These are phyloP conservation scores for Zelostemma sp. DNA, from an alignment of 1,140 invertebrate genomes.

Conservation along the genomic window DNA sequence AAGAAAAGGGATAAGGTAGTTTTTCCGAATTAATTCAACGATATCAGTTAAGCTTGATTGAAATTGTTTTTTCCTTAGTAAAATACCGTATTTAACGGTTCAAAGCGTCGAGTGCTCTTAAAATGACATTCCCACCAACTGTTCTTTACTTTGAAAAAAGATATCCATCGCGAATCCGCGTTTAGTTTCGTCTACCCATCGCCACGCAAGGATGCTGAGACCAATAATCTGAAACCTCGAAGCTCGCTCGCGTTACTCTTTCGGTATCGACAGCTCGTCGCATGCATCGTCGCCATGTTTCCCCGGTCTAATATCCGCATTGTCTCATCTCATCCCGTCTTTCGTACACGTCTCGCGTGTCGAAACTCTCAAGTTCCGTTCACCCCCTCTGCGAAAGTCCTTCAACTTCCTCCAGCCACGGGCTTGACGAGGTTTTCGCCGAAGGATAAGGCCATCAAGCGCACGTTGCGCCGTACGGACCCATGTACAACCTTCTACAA, in stretches of 20 bases:
- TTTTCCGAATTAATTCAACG: too few relatives aligned
- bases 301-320: constrained; percentile 63
- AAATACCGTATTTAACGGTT: too few relatives aligned
- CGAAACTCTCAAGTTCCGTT: constrained; percentile 58
- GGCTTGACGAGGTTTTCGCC: constrained; percentile 56
- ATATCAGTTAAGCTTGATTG: too few relatives aligned
- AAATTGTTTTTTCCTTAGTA: too few relatives aligned
- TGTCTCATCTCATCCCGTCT: constrained; percentile 58
- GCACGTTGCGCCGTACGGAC: constrained; percentile 59
- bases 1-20: too few relatives aligned
- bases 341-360: constrained; percentile 53
- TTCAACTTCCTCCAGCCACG: constrained; percentile 39
- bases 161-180: too few relatives aligned
- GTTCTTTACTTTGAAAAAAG: too few relatives aligned
- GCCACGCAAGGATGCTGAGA: constrained; percentile 21
- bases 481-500: constrained; percentile 38
- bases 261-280: constrained; percentile 62
- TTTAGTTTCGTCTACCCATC: constrained; percentile 8
- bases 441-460: constrained; percentile 66
- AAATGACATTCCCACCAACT: too few relatives aligned
- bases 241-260: constrained; percentile 61
- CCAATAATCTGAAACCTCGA: constrained; percentile 32
- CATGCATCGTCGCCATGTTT: constrained; percentile 60
- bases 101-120: too few relatives aligned
- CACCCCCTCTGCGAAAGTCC: constrained; percentile 44